Conservation (phyloP, 2,888 invertebrate species). For the Hyposoter didymator region DNA sequence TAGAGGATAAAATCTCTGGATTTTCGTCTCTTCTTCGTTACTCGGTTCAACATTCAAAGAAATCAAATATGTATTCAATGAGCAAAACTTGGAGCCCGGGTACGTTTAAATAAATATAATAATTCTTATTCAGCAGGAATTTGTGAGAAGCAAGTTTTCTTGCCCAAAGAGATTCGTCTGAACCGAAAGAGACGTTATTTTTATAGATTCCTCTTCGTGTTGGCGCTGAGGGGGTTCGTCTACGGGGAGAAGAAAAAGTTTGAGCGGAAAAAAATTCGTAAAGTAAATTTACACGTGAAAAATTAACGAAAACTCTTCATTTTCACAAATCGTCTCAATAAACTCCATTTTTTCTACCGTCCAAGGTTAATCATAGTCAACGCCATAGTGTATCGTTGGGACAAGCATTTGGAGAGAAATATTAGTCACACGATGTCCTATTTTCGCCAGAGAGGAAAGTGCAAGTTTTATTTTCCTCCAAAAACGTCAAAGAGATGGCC, state of each 20-base stretch:
- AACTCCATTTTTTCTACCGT: constrained; percentile 6
- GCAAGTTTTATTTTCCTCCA: too few species aligned
- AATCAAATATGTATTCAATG: constrained; percentile 50
- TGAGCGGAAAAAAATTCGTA: not conserved
- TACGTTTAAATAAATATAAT: constrained; percentile 47
- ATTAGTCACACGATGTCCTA: too few species aligned
- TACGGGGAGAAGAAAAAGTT: constrained; percentile 2
- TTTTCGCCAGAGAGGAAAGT: too few species aligned
- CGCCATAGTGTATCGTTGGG: constrained; percentile 72
- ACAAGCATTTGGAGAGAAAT: too few species aligned
- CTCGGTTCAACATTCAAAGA: constrained; percentile 53
- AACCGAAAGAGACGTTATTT: constrained; percentile 18
- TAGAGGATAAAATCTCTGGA: constrained; percentile 21
- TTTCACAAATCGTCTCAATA: not conserved
- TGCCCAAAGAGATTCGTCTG: constrained; percentile 35
- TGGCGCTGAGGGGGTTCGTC: constrained; percentile 26
- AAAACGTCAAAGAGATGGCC: too few species aligned
- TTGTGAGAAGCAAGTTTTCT: constrained; percentile 37
- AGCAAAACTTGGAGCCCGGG: not conserved
- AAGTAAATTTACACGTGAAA: not conserved
- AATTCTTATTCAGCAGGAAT: constrained; percentile 18
- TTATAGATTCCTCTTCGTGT: constrained; percentile 17
- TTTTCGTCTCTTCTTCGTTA: constrained; percentile 54
- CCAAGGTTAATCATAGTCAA: constrained; percentile 21
- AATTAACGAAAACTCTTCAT: constrained; percentile 17